A percentile compares a stretch with the other conserved stretches of the same genome.
phyloP scores from a whole-genome alignment of 2,888 invertebrate genomes.

The Aquatica leii region DNA sequence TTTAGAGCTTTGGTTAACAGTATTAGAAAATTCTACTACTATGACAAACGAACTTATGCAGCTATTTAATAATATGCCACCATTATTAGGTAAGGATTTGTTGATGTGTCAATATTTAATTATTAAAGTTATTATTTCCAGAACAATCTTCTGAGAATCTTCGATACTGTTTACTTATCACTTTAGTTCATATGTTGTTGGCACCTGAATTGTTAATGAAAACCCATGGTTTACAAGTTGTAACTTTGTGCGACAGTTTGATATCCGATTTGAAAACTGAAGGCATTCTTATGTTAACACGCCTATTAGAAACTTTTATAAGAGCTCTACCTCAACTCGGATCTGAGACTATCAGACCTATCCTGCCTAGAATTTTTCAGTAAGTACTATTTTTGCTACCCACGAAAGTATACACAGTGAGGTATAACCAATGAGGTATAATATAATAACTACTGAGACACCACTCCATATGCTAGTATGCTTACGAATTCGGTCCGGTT shows the following conservation, averaged over 20 bases:
- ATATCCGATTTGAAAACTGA: constrained; percentile 81
- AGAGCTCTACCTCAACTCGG: constrained; percentile 77
- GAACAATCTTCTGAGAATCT: constrained; percentile 86
- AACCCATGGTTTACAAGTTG: constrained; percentile 74
- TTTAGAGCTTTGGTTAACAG: constrained; percentile 86
- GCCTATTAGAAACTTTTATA: constrained; percentile 79
- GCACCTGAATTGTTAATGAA: constrained; percentile 81
- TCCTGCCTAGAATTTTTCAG: constrained; percentile 69
- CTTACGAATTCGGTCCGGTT: no score
- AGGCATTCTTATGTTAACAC: constrained; percentile 75
- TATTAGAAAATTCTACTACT: constrained; percentile 78
- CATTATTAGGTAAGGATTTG: constrained; percentile 70
- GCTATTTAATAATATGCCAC: constrained; percentile 77
- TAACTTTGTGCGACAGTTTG: constrained; percentile 74
- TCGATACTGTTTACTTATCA: constrained; percentile 79
- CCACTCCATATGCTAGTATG: no score
- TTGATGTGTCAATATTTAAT: no score
- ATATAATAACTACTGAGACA: no score
- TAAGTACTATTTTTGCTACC: constrained; percentile 54
- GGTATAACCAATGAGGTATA: no score
- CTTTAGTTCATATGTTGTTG: constrained; percentile 82
- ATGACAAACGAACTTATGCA: constrained; percentile 73
- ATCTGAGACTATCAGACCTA: constrained; percentile 73
- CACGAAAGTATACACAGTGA: no score
- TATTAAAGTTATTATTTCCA: constrained; percentile 54